Percentiles rank a stretch among this genome's conserved stretches.
Conservation (phyloP, 1,140 invertebrate species). For the Heliconius himera region DNA sequence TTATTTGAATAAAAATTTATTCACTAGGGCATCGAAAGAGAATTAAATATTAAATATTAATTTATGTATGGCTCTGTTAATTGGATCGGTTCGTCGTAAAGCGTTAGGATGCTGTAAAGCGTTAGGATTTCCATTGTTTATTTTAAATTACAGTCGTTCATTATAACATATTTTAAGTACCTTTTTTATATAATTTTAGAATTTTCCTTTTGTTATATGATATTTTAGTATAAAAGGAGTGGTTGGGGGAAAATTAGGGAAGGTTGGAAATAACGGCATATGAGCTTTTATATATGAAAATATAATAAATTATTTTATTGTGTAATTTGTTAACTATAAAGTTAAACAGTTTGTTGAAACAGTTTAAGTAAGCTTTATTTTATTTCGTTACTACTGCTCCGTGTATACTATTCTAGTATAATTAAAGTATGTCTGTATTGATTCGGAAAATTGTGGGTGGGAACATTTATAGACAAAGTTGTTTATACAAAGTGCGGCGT, state of each 20-base stretch:
- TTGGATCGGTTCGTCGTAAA: neutral
- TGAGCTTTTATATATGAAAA: neutral
- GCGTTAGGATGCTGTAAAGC: neutral
- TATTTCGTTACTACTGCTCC: no score
- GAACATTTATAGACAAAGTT: no score
- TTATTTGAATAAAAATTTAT: no score
- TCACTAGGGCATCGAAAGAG: neutral
- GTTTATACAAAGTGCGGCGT: no score
- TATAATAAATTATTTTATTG: no score
- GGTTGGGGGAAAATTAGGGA: no score
- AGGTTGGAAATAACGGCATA: neutral
- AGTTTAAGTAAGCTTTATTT: no score
- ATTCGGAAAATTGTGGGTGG: no score
- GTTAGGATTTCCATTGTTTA: conserved; percentile 2
- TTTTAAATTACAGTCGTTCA: neutral
- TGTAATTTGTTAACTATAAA: no score
- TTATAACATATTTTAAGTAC: neutral
- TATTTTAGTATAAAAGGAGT: neutral
- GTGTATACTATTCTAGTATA: no score
- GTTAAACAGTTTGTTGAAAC: no score
- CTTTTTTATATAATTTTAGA: neutral
- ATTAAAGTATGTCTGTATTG: no score
- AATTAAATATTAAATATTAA: conserved; percentile 6
- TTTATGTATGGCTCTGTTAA: neutral
- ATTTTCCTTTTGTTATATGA: neutral